Percentiles rank a stretch among this genome's conserved stretches.
Evolutionary conservation across 2,797 vertebrate species (phyloP).

Genomic region (Sebastes jordani): DNA sequence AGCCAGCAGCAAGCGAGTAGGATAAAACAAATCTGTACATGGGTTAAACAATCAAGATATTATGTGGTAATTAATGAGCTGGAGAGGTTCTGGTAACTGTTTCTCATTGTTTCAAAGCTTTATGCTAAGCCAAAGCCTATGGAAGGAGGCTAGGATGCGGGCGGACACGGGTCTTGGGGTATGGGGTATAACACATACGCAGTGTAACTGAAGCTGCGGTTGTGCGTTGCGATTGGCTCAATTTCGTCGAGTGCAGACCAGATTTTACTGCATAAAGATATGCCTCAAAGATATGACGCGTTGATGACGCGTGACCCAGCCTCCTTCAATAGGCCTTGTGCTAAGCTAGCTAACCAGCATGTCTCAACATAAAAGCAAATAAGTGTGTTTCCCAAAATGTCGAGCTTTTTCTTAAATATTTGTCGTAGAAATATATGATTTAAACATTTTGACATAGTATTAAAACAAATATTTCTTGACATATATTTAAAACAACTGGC

Average conservation of each 20-base stretch:
- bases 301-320: too few relatives aligned
- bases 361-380: not conserved
- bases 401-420: not conserved
- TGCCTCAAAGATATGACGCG: fast-evolving
- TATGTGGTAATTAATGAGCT: not conserved
- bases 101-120: not conserved
- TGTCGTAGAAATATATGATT: not conserved
- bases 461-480: not conserved
- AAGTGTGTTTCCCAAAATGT: not conserved
- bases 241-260: too few relatives aligned
- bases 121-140: not conserved
- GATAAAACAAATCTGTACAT: fast-evolving
- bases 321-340: too few relatives aligned
- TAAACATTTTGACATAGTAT: not conserved
- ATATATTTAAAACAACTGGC: not conserved
- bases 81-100: not conserved
- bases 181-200: too few relatives aligned
- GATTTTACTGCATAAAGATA: too few relatives aligned
- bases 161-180: too few relatives aligned
- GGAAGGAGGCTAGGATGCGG: too few relatives aligned
- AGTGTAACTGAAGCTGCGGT: too few relatives aligned
- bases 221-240: too few relatives aligned
- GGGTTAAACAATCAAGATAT: not conserved
- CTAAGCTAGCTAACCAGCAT: not conserved
- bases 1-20: not conserved